Percentiles rank a stretch among this genome's conserved stretches.
These are phyloP conservation scores for Trissolcus japonicus DNA, from an alignment of 2,888 invertebrate genomes.

Conservation along the genomic window DNA sequence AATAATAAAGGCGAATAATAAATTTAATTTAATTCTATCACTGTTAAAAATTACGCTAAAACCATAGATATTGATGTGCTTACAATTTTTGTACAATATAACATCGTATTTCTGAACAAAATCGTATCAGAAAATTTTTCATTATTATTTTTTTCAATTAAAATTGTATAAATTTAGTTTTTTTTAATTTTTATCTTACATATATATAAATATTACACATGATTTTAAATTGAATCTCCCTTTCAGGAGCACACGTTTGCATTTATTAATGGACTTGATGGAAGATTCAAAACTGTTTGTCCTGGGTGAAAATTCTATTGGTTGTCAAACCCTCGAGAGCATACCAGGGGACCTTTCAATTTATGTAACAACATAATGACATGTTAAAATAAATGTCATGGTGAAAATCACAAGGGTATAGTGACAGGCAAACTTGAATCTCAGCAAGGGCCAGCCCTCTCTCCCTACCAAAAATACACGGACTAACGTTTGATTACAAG, in stretches of 20 bases:
- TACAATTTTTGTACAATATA: too few species aligned
- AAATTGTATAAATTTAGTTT: too few species aligned
- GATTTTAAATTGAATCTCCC: not conserved
- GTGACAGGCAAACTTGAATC: conserved; percentile 58
- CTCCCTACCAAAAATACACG: conserved; percentile 62
- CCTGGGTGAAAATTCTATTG: conserved; percentile 69
- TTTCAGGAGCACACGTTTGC: not conserved
- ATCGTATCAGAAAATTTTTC: too few species aligned
- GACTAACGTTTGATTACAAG: conserved; percentile 62
- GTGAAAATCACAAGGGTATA: conserved; percentile 62
- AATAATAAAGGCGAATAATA: too few species aligned
- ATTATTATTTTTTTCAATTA: too few species aligned
- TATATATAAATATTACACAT: too few species aligned
- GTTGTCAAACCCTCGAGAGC: conserved; percentile 67
- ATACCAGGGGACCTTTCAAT: conserved; percentile 69
- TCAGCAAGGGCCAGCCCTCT: conserved; percentile 66
- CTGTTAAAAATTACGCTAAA: too few species aligned
- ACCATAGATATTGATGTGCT: too few species aligned
- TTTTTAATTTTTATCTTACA: too few species aligned
- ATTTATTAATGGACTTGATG: conserved; percentile 45
- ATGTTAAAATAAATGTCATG: conserved; percentile 72
- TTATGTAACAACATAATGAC: conserved; percentile 69
- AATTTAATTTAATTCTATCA: too few species aligned
- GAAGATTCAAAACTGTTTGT: conserved; percentile 61
- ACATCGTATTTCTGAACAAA: too few species aligned